A percentile compares a stretch with the other conserved stretches of the same genome.
phyloP scores from a whole-genome alignment of 2,888 invertebrate genomes.

The Cancer borealis region DNA sequence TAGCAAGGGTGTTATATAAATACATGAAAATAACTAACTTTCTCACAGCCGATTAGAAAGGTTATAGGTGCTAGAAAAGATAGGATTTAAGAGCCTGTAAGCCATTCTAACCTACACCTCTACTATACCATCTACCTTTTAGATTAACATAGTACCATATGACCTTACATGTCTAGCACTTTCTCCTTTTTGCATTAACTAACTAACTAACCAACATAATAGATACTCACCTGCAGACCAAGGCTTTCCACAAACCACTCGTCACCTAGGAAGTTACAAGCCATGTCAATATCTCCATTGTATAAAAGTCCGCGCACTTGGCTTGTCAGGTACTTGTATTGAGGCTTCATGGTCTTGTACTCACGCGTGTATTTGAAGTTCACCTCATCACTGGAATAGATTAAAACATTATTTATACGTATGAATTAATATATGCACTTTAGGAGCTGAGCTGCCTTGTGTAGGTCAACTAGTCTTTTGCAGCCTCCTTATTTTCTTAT shows the following conservation, averaged over 20 bases:
- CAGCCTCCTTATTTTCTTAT: too few relatives aligned
- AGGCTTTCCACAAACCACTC: conserved; percentile 77
- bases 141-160: too few relatives aligned
- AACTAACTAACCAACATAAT: neutral
- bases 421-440: neutral
- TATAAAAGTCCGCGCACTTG: conserved; percentile 72
- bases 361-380: conserved; percentile 71
- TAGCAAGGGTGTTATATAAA: neutral
- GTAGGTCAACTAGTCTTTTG: too few relatives aligned
- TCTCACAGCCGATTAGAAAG: too few relatives aligned
- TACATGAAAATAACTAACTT: neutral
- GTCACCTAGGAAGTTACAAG: conserved; percentile 77
- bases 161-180: too few relatives aligned
- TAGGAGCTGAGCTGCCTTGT: too few relatives aligned
- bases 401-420: neutral
- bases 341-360: conserved; percentile 71
- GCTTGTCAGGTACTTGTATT: conserved; percentile 68
- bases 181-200: too few relatives aligned
- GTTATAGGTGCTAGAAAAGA: too few relatives aligned
- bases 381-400: conserved; percentile 67
- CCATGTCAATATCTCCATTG: conserved; percentile 77
- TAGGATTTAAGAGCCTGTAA: too few relatives aligned
- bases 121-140: too few relatives aligned
- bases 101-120: too few relatives aligned
- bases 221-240: conserved; percentile 66